A percentile compares a stretch with the other conserved stretches of the same genome.
Evolutionary conservation across 2,113 vertebrate species (phyloP).

Genomic region (Stictonetta naevosa): DNA sequence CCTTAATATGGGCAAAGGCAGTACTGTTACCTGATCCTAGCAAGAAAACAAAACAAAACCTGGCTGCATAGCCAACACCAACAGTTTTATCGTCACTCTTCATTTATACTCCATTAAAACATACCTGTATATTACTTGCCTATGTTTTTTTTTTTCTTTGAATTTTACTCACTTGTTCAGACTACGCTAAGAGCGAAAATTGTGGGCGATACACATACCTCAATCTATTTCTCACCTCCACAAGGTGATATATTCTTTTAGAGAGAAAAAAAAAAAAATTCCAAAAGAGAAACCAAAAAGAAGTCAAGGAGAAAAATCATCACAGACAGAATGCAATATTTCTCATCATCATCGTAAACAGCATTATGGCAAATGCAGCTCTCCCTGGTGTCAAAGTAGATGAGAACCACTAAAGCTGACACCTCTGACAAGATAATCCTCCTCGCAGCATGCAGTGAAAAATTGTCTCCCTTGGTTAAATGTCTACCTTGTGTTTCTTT

Average conservation of each 20-base stretch:
- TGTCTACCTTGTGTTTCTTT: background rate
- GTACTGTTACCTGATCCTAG: background rate
- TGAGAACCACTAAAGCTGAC: background rate
- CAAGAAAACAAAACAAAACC: background rate
- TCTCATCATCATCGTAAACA: background rate
- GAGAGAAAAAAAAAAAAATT: background rate
- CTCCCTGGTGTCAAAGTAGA: background rate
- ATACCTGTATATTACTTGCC: background rate
- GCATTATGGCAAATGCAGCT: background rate
- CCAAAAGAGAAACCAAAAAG: background rate
- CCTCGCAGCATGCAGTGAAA: background rate
- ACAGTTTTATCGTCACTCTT: background rate
- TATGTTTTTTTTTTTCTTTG: background rate
- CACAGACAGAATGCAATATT: background rate
- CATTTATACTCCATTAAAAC: background rate
- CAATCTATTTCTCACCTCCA: background rate
- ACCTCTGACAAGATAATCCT: background rate
- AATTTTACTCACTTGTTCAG: background rate
- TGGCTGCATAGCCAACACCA: background rate
- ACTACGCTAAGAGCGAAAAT: background rate
- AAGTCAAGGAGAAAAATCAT: background rate
- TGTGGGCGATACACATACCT: background rate
- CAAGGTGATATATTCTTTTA: background rate
- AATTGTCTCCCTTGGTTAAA: background rate
- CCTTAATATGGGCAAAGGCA: background rate